Evolutionary conservation across 2,113 vertebrate genomes (phyloP).

Genomic region (Struthio camelus): DNA sequence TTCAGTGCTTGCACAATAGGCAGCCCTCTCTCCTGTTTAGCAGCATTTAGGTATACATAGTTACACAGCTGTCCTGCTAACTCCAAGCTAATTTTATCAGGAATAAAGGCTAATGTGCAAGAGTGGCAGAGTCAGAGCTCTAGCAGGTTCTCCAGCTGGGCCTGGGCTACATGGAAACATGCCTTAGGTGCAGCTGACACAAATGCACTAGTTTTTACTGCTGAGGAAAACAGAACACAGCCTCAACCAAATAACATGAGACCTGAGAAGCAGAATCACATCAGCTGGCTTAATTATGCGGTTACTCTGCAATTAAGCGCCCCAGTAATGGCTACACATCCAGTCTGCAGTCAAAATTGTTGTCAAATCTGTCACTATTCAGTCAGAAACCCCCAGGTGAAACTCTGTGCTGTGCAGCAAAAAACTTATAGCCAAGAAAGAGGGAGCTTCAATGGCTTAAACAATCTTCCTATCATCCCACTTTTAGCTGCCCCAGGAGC

Average conservation of each 20-base stretch:
- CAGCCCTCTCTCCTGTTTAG: neutral
- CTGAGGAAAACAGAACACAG: neutral
- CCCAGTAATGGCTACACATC: neutral
- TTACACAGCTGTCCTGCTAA: neutral
- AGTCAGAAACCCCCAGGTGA: neutral
- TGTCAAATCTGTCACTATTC: neutral
- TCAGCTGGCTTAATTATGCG: neutral
- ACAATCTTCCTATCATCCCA: neutral
- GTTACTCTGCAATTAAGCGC: slow-evolving; percentile 4
- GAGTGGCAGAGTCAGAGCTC: neutral
- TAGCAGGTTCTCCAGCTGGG: neutral
- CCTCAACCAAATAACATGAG: neutral
- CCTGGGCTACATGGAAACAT: neutral
- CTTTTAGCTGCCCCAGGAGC: slow-evolving; percentile 19
- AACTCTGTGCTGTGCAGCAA: neutral
- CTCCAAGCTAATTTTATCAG: neutral
- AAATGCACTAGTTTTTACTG: neutral
- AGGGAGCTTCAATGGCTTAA: neutral
- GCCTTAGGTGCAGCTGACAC: neutral
- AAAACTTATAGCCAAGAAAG: neutral
- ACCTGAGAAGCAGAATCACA: neutral
- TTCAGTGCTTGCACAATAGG: neutral
- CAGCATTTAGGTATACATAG: neutral
- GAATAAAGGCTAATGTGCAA: neutral
- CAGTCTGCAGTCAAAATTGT: neutral